Base-by-base conservation (phyloP, 2,113 vertebrate species). In the Mormyrus iriodes region DNA sequence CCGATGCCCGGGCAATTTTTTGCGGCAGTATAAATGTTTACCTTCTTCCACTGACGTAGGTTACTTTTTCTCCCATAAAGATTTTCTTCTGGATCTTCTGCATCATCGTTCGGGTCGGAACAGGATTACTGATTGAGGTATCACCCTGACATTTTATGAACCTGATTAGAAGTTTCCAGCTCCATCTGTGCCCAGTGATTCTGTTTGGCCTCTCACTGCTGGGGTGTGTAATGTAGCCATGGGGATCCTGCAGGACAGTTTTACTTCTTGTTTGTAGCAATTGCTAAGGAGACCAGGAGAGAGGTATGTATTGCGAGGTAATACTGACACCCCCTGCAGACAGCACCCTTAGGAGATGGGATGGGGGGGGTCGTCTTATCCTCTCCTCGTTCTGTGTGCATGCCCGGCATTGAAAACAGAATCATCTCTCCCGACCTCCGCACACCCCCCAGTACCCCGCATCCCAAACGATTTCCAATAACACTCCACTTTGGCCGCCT, bases 391-490 rank as follows among this genome's bases (percentile, higher is more conserved):
- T 79, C 84, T 89, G 89, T 88, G 84, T 85, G 88, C 58, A 91
- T 90, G 82, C 84, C 88, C 61, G 73, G 88, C 42, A 90, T 84
- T 53, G 0, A 17, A 35, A 24, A 1, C 42, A 46, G 4, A 39
- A 12, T 4, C 35, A 0, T 76, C 73, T 19, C 35, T 39, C 48
- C 10, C 73, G 58, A n/a, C n/a, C 85, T 69, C 39, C 42, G 13
- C 44, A 79, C n/a, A 49, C 90, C 89, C 39, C 55, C 88, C 42
- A 42, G 73, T 51, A 82, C 52, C 87, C 86, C 31, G 89, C 88
- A 93, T 90, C 91, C 84, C 90, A 91, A 91, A 89, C 91, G 91
- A 94, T 93, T 93, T 93, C 92, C 92, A 90, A 91, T 94, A 93
- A 91, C 58, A 83, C 91, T 92, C 90, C 91, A 87, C 93, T 93